phyloP scores from a whole-genome alignment of 2,888 invertebrate species.

The Congeria kusceri region DNA sequence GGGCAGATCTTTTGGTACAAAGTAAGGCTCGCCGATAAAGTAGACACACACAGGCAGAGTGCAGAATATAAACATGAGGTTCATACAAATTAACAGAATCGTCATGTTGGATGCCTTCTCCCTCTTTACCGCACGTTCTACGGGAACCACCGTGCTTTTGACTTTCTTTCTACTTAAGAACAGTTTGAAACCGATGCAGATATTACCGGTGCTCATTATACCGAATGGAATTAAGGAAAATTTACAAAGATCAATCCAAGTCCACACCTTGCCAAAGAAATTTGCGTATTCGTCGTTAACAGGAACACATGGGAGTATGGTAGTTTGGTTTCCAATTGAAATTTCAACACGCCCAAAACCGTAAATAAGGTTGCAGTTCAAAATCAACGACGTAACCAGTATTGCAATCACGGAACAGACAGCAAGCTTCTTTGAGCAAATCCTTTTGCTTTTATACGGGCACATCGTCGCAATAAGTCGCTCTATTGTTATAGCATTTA shows the following conservation, averaged over 20 bases:
- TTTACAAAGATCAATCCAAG: conserved; percentile 74
- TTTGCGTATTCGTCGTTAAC: conserved; percentile 45
- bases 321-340: conserved; percentile 22
- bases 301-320: conserved; percentile 44
- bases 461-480: conserved; percentile 71
- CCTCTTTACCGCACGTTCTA: conserved; percentile 16
- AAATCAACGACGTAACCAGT: conserved; percentile 38
- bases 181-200: conserved; percentile 70
- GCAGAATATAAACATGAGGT: conserved; percentile 67
- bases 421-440: conserved; percentile 62
- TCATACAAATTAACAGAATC: conserved; percentile 63
- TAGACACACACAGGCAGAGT: conserved; percentile 27
- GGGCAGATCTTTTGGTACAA: conserved; percentile 16
- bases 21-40: conserved; percentile 28
- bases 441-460: conserved; percentile 66
- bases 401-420: conserved; percentile 46
- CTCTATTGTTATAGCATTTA: conserved; percentile 75
- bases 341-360: conserved; percentile 55
- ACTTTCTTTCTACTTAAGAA: conserved; percentile 31
- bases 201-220: conserved; percentile 70
- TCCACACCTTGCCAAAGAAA: conserved; percentile 67
- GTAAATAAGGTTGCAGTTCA: conserved; percentile 71
- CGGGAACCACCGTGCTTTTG: conserved; percentile 20
- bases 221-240: conserved; percentile 73
- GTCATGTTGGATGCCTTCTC: conserved; percentile 66